Evolutionary conservation across 2,888 invertebrate species (phyloP).

Genomic region (Urechis unicinctus): DNA sequence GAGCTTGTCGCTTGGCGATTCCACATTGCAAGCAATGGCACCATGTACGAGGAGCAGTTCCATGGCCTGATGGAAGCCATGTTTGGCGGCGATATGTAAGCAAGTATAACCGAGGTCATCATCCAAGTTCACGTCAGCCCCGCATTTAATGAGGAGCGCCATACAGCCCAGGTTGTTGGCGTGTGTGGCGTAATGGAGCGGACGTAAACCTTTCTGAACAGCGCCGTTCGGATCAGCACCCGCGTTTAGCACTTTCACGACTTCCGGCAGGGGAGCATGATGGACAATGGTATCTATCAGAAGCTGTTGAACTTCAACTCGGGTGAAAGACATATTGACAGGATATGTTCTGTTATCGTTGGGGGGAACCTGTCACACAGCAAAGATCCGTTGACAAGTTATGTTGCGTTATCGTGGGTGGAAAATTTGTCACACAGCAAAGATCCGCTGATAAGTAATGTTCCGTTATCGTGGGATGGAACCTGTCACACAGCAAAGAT

Average conservation of each 20-base stretch:
- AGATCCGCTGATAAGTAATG: no score
- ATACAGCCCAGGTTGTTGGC: conserved; percentile 71
- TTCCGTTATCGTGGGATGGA: no score
- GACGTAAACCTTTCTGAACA: conserved; percentile 78
- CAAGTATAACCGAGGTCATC: conserved; percentile 86
- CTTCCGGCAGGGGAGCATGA: conserved; percentile 79
- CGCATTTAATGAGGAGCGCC: conserved; percentile 64
- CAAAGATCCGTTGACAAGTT: no score
- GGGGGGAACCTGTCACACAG: no score
- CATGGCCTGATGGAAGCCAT: conserved; percentile 57
- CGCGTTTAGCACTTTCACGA: conserved; percentile 67
- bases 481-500: no score
- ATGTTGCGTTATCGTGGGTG: no score
- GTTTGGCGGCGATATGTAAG: conserved; percentile 82
- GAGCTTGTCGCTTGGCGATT: conserved; percentile 58
- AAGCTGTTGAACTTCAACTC: conserved; percentile 63
- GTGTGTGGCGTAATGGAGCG: conserved; percentile 89
- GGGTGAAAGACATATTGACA: conserved; percentile 4
- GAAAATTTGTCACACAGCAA: no score
- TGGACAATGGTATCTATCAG: conserved; percentile 84
- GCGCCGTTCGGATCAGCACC: conserved; percentile 64
- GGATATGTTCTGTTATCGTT: no score
- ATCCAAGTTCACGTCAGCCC: conserved; percentile 54
- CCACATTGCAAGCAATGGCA: no score
- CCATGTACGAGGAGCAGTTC: conserved; percentile 53